phyloP scores from a whole-genome alignment of 2,888 invertebrate genomes.

The Phaedon cochleariae region DNA sequence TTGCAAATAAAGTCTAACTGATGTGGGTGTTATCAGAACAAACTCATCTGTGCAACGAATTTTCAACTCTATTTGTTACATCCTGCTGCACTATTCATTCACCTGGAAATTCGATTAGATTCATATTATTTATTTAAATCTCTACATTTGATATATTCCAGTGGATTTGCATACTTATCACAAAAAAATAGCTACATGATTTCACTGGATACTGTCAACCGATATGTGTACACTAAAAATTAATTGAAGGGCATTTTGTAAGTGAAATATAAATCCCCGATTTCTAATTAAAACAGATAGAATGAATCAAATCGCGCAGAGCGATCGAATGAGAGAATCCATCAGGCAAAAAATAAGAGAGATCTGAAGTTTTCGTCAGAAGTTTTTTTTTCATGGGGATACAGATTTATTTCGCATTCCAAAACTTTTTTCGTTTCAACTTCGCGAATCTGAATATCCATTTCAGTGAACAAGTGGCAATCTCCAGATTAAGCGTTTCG shows the following conservation, averaged over 20 bases:
- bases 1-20: no score
- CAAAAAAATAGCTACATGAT: not conserved
- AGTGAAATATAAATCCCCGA: not conserved
- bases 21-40: no score
- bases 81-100: not conserved
- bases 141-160: not conserved
- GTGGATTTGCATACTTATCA: not conserved
- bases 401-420: slow-evolving; percentile 10
- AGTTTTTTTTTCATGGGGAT: not conserved
- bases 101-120: not conserved
- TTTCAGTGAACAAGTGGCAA: slow-evolving; percentile 9
- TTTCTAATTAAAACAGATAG: not conserved
- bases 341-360: not conserved
- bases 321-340: slow-evolving; percentile 2
- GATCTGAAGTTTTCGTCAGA: slow-evolving; percentile 6
- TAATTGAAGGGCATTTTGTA: not conserved
- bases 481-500: slow-evolving; percentile 7
- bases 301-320: slow-evolving; percentile 1
- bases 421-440: slow-evolving; percentile 5
- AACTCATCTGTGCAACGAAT: no score
- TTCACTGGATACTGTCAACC: no score
- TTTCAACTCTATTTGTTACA: no score
- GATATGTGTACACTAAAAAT: not conserved
- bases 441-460: slow-evolving; percentile 1
- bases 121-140: not conserved